These are phyloP conservation scores for Leucoraja erinaceus DNA, from an alignment of 2,113 vertebrate species.

Conservation along the genomic window DNA sequence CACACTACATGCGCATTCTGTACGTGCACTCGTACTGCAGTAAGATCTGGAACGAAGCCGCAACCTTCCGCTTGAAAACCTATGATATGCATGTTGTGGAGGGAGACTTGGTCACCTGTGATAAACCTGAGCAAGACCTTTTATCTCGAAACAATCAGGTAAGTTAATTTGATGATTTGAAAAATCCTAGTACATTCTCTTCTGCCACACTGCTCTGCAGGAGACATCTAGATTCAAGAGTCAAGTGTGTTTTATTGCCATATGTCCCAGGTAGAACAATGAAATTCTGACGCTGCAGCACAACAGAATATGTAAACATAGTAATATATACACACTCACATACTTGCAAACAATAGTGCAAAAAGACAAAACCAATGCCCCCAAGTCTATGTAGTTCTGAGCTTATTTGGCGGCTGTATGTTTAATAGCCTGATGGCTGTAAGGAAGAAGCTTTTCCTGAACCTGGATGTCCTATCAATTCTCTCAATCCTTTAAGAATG, in stretches of 20 bases:
- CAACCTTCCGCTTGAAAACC: constrained; percentile 62
- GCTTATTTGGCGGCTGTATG: too few relatives aligned
- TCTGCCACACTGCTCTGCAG: neutral
- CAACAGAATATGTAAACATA: too few relatives aligned
- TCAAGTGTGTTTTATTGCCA: too few relatives aligned
- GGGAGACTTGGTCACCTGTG: constrained; percentile 75
- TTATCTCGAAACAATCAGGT: constrained; percentile 52
- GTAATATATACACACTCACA: too few relatives aligned
- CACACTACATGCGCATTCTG: constrained; percentile 81
- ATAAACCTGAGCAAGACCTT: constrained; percentile 43
- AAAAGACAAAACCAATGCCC: too few relatives aligned
- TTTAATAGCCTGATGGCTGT: too few relatives aligned
- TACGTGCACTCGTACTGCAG: constrained; percentile 90
- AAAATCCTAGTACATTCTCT: neutral
- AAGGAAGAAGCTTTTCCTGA: too few relatives aligned
- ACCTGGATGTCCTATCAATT: too few relatives aligned
- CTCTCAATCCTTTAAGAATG: neutral
- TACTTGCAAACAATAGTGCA: too few relatives aligned
- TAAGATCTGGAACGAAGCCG: constrained; percentile 84
- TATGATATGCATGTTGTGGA: constrained; percentile 65
- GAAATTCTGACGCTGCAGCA: too few relatives aligned
- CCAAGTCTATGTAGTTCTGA: too few relatives aligned
- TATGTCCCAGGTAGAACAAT: too few relatives aligned
- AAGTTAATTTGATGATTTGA: constrained; percentile 42
- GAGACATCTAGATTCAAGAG: neutral